Conservation (phyloP, 2,797 vertebrate species). For the Halcyon smyrnensis region DNA sequence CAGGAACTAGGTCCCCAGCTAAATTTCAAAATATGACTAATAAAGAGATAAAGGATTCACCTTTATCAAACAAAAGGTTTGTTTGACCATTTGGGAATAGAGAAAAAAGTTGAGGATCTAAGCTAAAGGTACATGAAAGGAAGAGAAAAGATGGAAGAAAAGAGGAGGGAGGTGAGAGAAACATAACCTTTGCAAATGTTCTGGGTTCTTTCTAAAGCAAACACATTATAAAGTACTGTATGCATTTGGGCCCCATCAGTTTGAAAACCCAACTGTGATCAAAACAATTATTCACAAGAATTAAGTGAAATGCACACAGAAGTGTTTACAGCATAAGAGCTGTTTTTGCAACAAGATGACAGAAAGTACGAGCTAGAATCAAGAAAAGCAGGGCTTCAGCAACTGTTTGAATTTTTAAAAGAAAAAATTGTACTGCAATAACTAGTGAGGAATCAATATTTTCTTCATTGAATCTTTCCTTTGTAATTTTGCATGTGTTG, state of each 20-base stretch:
- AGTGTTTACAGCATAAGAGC: background rate
- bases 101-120: background rate
- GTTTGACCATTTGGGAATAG: conserved; percentile 17
- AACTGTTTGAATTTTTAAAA: background rate
- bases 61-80: conserved; percentile 19
- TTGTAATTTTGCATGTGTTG: background rate
- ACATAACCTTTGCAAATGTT: background rate
- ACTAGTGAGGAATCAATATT: background rate
- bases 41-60: conserved; percentile 24
- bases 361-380: background rate
- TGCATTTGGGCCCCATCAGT: background rate
- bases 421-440: background rate
- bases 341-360: background rate
- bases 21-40: conserved; percentile 21
- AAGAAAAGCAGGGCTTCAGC: background rate
- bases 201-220: background rate
- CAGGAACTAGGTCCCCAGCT: background rate
- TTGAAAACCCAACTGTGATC: background rate
- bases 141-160: background rate
- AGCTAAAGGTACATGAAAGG: conserved; percentile 34
- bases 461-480: background rate
- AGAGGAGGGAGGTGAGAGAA: background rate
- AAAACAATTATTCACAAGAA: background rate
- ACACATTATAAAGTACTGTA: background rate
- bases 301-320: background rate